Percentiles rank a stretch among this genome's conserved stretches.
Evolutionary conservation across 2,113 vertebrate species (phyloP).

Genomic region (Centropus bengalensis): DNA sequence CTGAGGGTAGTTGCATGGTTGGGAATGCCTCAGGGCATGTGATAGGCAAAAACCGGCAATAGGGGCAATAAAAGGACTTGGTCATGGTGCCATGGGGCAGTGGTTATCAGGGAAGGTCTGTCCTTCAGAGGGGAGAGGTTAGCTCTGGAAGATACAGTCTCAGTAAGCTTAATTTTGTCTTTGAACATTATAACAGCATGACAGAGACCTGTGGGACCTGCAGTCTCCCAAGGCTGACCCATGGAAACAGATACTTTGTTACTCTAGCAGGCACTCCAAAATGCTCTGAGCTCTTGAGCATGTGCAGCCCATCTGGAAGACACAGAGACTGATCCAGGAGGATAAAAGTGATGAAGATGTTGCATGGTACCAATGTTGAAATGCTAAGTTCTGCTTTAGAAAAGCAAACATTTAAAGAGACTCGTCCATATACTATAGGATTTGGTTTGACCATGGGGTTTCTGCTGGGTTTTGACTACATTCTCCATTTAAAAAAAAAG

Average conservation of each 20-base stretch:
- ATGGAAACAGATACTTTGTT: too few relatives aligned
- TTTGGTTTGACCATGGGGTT: not conserved
- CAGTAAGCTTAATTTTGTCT: too few relatives aligned
- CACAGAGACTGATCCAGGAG: conserved; percentile 14
- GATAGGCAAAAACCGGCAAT: too few relatives aligned
- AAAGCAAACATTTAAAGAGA: not conserved
- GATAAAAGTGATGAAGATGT: not conserved
- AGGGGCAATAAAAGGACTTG: not conserved
- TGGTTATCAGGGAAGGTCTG: not conserved
- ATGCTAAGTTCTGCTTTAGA: not conserved
- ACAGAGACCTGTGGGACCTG: too few relatives aligned
- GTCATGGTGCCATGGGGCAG: not conserved
- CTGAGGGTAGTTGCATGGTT: too few relatives aligned
- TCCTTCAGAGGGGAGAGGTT: not conserved
- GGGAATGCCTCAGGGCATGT: too few relatives aligned
- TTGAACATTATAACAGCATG: too few relatives aligned
- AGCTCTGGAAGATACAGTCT: too few relatives aligned
- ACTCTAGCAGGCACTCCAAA: not conserved
- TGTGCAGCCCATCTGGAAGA: not conserved
- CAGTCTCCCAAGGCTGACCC: too few relatives aligned
- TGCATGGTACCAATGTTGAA: not conserved
- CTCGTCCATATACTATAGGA: not conserved
- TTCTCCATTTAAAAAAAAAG: not conserved
- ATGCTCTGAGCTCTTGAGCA: rapidly evolving
- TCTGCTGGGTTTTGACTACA: not conserved